Evolutionary conservation across 2,888 invertebrate species (phyloP).

Genomic region (Piscicola geometra): DNA sequence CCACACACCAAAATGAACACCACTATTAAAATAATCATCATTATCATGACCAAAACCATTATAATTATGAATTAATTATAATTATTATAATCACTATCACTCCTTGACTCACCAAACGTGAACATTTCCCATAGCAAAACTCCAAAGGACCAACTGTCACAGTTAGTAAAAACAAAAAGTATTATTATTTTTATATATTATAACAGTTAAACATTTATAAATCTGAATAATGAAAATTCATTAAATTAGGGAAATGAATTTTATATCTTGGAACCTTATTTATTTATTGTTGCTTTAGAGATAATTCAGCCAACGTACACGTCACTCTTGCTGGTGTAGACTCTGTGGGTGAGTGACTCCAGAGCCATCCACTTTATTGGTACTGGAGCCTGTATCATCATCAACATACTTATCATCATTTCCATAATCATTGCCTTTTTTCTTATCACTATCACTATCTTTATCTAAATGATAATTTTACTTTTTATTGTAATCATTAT

Average conservation of each 20-base stretch:
- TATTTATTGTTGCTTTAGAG: too few relatives aligned
- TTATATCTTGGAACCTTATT: not conserved
- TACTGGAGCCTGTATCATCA: constrained; percentile 57
- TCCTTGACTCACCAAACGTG: constrained; percentile 45
- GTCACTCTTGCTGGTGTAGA: constrained; percentile 90
- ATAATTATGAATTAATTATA: too few relatives aligned
- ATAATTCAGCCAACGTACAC: constrained; percentile 59
- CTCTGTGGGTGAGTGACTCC: constrained; percentile 81
- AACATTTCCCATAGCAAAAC: constrained; percentile 51
- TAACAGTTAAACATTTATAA: not conserved
- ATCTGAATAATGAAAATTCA: not conserved
- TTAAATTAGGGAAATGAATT: not conserved
- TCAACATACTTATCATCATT: too few relatives aligned
- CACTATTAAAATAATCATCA: too few relatives aligned
- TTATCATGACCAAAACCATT: too few relatives aligned
- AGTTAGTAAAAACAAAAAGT: too few relatives aligned
- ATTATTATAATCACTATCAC: too few relatives aligned
- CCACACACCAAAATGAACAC: too few relatives aligned
- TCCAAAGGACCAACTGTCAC: constrained; percentile 66
- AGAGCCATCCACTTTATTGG: constrained; percentile 96
- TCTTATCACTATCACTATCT: too few relatives aligned
- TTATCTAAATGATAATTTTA: too few relatives aligned
- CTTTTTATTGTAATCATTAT: too few relatives aligned
- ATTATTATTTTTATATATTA: constrained; percentile 21
- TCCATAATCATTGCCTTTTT: too few relatives aligned